Evolutionary conservation across 2,113 vertebrate genomes (phyloP).

Genomic region (Melospiza melodia): DNA sequence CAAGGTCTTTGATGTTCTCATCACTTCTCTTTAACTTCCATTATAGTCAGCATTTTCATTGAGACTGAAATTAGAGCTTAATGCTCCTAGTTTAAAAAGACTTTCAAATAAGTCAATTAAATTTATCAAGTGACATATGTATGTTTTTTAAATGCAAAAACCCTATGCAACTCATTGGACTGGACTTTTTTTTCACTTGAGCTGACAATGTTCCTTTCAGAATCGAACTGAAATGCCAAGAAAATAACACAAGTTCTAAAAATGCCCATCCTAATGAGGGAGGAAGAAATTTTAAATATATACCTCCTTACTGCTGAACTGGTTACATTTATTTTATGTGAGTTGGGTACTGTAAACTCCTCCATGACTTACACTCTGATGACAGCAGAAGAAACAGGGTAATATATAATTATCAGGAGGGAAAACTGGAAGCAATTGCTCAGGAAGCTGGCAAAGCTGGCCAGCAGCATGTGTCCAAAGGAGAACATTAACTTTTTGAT

Average conservation of each 20-base stretch:
- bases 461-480: conserved; percentile 10
- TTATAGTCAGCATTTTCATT: conserved; percentile 66
- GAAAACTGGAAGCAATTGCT: conserved; percentile 51
- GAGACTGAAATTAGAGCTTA: conserved; percentile 55
- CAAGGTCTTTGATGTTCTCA: conserved; percentile 66
- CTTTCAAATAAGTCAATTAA: conserved; percentile 47
- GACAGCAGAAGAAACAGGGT: conserved; percentile 5
- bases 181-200: not conserved
- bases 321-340: conserved; percentile 52
- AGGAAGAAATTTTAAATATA: conserved; percentile 34
- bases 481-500: not conserved
- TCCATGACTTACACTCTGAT: not conserved
- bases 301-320: conserved; percentile 6
- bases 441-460: conserved; percentile 43
- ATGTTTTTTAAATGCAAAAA: conserved; percentile 21
- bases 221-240: not conserved
- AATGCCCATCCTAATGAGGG: conserved; percentile 36
- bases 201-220: not conserved
- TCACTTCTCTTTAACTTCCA: conserved; percentile 52
- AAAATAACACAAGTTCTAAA: not conserved
- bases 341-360: conserved; percentile 34
- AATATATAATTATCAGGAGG: conserved; percentile 52
- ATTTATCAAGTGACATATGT: not conserved
- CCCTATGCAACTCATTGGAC: not conserved
- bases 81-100: conserved; percentile 6